These are phyloP conservation scores for Trochalopteron elliotii DNA, from an alignment of 2,113 vertebrate species.

Conservation along the genomic window DNA sequence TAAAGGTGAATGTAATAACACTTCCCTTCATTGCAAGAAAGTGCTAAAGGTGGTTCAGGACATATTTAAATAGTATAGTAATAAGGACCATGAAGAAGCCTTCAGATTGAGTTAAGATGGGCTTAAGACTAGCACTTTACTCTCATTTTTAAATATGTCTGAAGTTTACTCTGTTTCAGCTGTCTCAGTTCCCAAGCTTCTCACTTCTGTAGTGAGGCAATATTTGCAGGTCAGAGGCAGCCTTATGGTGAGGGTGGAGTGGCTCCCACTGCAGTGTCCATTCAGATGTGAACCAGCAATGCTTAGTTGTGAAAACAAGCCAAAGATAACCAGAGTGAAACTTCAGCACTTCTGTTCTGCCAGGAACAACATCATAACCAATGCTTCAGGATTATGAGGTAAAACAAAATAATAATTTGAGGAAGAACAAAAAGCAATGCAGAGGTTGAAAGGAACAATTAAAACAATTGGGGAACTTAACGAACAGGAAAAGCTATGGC, in stretches of 20 bases:
- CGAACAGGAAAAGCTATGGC: conserved; percentile 21
- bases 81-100: background rate
- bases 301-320: conserved; percentile 10
- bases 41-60: background rate
- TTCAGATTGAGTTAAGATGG: background rate
- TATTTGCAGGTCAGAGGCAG: background rate
- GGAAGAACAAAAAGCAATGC: conserved; percentile 12
- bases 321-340: conserved; percentile 33
- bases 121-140: background rate
- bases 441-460: conserved; percentile 50
- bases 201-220: background rate
- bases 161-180: background rate
- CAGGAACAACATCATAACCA: conserved; percentile 23
- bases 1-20: background rate
- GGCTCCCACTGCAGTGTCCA: background rate
- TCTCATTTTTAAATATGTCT: background rate
- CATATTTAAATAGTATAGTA: background rate
- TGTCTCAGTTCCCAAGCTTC: background rate
- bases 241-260: background rate
- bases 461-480: conserved; percentile 41
- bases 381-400: background rate
- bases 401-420: conserved; percentile 55
- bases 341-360: conserved; percentile 22
- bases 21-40: background rate
- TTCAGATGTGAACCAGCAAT: background rate